Base-by-base conservation (phyloP, 2,888 invertebrate species). In the Drosophila yooni region DNA sequence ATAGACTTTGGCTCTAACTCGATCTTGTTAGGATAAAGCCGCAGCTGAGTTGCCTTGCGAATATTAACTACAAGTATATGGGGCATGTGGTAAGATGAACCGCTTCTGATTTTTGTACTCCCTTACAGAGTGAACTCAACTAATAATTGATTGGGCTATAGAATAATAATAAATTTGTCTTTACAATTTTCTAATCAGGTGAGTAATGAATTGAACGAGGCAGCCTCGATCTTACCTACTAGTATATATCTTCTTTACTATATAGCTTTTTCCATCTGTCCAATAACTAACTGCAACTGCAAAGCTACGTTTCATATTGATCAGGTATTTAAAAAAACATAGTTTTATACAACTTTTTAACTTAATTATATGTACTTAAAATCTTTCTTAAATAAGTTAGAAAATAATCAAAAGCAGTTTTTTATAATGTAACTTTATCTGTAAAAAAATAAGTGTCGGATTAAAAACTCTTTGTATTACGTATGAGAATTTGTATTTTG, bases 21-120 rank as follows among this genome's bases (percentile, higher is more conserved):
- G 84, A 83, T 87, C 84, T 78, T 68, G 83, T 84, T 84, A 81
- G 71, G 87, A 84, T 88, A 76, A 73, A 72, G 72, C 75, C 80
- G 60, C 36, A 31, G 33, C 48, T 60, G 21, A 46, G 18, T 43
- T 27, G 27, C 29, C 71, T 79, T 71, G 65, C 64, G 63, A 82
- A 74, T 88, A 76, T 70, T 70, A 82, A 67, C 66, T 76, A 66
- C 53, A 63, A n/a, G 15, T 4, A 70, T 60, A 56, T 40, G 53
- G 29, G 40, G 61, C 52, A 74, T 74, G 8, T 6, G 11, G 21
- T 21, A 31, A 15, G 31, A 21, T 6, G 15, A 43, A 15, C 15
- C 13, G 34, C 7, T 33, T 13, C 27, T 21, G 46, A 29, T 27
- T 54, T 10, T 33, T 34, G 18, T 18, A 33, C 13, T 21, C 40